Evolutionary conservation across 2,797 vertebrate genomes (phyloP).

Genomic region (Sebastes variabilis): DNA sequence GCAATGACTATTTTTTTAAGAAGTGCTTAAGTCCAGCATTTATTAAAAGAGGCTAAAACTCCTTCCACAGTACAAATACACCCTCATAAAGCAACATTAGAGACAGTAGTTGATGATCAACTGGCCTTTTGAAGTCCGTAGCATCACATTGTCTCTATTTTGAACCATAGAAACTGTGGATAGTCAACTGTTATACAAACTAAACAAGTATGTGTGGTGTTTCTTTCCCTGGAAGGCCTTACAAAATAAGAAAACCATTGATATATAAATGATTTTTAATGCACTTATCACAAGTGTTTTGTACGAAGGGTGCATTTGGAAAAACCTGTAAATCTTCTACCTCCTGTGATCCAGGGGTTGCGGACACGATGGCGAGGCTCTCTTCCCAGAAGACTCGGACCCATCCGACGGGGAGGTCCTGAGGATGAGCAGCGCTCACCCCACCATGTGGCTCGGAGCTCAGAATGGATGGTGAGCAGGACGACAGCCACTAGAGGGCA

Average conservation of each 20-base stretch:
- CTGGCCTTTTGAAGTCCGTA: neutral
- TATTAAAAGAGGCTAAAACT: neutral
- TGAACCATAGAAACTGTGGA: too few relatives aligned
- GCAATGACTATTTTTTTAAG: neutral
- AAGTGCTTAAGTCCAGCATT: neutral
- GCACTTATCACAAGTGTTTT: neutral
- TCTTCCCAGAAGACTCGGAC: conserved; percentile 83
- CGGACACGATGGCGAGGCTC: conserved; percentile 78
- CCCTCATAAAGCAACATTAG: neutral
- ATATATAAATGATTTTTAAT: neutral
- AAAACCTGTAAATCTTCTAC: neutral
- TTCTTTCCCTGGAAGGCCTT: neutral
- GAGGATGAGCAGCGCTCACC: conserved; percentile 96
- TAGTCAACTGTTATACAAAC: neutral
- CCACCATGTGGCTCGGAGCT: conserved; percentile 98
- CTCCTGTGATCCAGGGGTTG: conserved; percentile 74
- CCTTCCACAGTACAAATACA: neutral
- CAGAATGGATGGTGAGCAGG: conserved; percentile 94
- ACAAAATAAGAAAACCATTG: too few relatives aligned
- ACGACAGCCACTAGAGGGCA: conserved; percentile 40
- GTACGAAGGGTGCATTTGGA: neutral
- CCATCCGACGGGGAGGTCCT: conserved; percentile 88
- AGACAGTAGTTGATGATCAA: neutral
- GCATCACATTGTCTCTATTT: neutral
- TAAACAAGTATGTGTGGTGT: neutral